Conservation (phyloP, 1,140 invertebrate genomes). For the Chrysopa pallens region DNA sequence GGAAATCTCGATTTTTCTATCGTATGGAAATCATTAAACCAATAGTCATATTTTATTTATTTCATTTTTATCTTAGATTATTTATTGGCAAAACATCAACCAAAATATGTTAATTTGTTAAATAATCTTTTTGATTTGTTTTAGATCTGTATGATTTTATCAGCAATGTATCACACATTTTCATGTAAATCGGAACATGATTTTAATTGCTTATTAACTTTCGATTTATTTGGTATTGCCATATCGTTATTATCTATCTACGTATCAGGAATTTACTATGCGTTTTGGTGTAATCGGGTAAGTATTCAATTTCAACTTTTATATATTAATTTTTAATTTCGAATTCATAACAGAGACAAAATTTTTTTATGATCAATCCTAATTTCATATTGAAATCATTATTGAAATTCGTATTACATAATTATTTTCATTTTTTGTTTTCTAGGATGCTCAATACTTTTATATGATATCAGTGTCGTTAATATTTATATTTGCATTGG, state of each 20-base stretch:
- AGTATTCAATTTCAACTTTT: slow-evolving; percentile 15
- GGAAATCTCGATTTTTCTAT: too few relatives aligned
- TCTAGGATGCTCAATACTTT: slow-evolving; percentile 63
- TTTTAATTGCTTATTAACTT: slow-evolving; percentile 72
- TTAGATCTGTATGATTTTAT: slow-evolving; percentile 84
- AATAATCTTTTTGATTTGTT: slow-evolving; percentile 19
- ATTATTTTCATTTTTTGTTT: slow-evolving; percentile 3
- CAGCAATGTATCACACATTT: slow-evolving; percentile 86
- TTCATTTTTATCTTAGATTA: too few relatives aligned
- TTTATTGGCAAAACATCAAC: neutral
- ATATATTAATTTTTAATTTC: too few relatives aligned
- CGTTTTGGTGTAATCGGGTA: slow-evolving; percentile 88
- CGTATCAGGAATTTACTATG: slow-evolving; percentile 88
- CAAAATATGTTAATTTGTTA: slow-evolving; percentile 1
- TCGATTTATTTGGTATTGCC: slow-evolving; percentile 86
- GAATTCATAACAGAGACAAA: neutral
- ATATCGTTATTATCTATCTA: slow-evolving; percentile 85
- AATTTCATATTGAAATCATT: neutral
- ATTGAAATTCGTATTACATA: neutral
- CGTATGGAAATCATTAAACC: too few relatives aligned
- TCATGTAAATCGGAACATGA: slow-evolving; percentile 77
- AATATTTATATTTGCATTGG: slow-evolving; percentile 63
- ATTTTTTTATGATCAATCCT: neutral
- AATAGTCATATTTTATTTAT: too few relatives aligned
- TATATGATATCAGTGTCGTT: slow-evolving; percentile 64